Evolutionary conservation across 2,797 vertebrate species (phyloP).

Genomic region (Gephyroberyx darwinii): DNA sequence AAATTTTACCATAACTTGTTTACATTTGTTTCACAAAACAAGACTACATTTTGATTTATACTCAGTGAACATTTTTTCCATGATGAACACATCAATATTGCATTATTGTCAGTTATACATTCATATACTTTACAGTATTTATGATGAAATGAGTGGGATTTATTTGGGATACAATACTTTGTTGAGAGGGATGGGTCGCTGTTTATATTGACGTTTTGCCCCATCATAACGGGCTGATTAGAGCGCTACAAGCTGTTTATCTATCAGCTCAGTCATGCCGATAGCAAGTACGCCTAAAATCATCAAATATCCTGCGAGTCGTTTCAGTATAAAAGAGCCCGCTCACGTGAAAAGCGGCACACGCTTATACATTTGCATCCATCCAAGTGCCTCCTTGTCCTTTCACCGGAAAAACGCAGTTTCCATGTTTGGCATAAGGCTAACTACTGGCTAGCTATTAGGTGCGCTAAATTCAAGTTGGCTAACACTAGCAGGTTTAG

Average conservation of each 20-base stretch:
- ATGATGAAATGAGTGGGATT: not conserved
- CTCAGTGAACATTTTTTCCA: too few species aligned
- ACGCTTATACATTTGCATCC: not conserved
- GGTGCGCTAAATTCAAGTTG: slow-evolving; percentile 18
- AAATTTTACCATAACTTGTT: too few species aligned
- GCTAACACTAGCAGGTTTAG: slow-evolving; percentile 15
- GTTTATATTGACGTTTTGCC: slow-evolving; percentile 71
- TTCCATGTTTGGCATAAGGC: slow-evolving; percentile 45
- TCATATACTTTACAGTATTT: too few species aligned
- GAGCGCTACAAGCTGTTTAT: slow-evolving; percentile 31
- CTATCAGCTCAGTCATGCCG: slow-evolving; percentile 17
- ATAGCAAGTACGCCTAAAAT: not conserved
- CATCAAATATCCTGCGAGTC: not conserved
- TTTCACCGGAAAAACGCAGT: not conserved
- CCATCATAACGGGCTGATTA: slow-evolving; percentile 74
- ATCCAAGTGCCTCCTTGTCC: not conserved
- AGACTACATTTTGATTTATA: too few species aligned
- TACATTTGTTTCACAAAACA: too few species aligned
- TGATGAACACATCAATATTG: too few species aligned
- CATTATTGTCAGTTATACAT: too few species aligned
- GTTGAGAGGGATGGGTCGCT: slow-evolving; percentile 12
- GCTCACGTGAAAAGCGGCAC: not conserved
- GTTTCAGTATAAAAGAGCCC: not conserved
- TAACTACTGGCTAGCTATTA: not conserved
- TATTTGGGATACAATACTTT: not conserved